phyloP scores from a whole-genome alignment of 1,140 invertebrate species.

The Xylocopa sonorina region DNA sequence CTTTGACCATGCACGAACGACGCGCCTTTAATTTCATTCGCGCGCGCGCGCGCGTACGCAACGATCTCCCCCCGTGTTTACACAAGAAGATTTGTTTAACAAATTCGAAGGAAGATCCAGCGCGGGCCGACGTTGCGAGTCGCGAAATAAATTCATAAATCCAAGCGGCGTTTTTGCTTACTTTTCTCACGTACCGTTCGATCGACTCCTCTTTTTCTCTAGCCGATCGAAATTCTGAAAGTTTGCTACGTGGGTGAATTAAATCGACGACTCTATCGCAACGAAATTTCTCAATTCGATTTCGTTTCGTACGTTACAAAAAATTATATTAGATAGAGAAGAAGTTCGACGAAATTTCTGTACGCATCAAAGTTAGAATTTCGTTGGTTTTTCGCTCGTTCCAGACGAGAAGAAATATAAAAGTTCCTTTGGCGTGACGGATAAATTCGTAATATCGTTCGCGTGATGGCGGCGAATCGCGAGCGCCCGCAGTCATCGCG shows the following conservation, averaged over 20 bases:
- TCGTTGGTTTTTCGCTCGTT: background rate
- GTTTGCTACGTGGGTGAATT: too few relatives aligned
- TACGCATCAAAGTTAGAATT: background rate
- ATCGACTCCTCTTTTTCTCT: background rate
- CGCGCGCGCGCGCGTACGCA: background rate
- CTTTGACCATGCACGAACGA: background rate
- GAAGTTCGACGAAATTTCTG: too few relatives aligned
- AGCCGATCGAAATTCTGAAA: too few relatives aligned
- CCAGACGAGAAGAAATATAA: background rate
- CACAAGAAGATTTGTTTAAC: constrained; percentile 9
- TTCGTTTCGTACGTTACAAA: too few relatives aligned
- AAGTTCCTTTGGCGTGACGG: constrained; percentile 1
- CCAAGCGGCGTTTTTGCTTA: background rate
- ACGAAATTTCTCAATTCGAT: too few relatives aligned
- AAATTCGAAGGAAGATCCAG: constrained; percentile 12
- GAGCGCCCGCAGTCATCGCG: constrained; percentile 16
- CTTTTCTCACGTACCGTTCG: constrained; percentile 1
- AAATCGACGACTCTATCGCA: too few relatives aligned
- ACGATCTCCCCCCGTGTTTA: background rate
- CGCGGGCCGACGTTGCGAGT: background rate
- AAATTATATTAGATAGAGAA: too few relatives aligned
- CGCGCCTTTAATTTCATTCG: constrained; percentile 17
- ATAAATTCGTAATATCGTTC: constrained; percentile 55
- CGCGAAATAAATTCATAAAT: constrained; percentile 27
- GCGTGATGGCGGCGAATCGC: constrained; percentile 45